Base-by-base conservation (phyloP, 2,888 invertebrate species). In the Lepidonotus clava region DNA sequence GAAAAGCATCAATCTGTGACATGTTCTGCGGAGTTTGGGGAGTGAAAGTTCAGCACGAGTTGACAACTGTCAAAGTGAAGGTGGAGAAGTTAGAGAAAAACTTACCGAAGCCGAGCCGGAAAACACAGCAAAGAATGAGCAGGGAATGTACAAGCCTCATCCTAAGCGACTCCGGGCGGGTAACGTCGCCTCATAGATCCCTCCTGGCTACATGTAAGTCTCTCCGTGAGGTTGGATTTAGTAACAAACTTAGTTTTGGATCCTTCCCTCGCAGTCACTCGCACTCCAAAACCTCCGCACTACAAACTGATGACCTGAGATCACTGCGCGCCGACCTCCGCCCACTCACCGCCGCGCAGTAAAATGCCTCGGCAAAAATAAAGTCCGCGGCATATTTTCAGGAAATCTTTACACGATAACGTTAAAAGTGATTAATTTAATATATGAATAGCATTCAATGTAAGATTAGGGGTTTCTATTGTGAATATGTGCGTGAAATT, bases 51-150 rank as follows among this genome's bases (percentile, higher is more conserved):
- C 32, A 24, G 38, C 41, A 24, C 38, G 38, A 84, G 66, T 66
- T 56, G 66, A 84, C 56, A 61, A 51, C 46, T 51, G 53, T 53
- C 84, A 84, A 67, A 36, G 84, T 84, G 84, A 61, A 61, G 40
- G 21, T 24, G 34, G 34, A 71, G 38, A 71, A 71, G 71, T 71
- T 71, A 18, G 38, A 61, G 67, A 14, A 67, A 40, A 61, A 84
- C 84, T 84, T 66, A 84, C 84, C 84, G 34, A 36, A 34, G 61
- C 56, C 36, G 34, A 61, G 41, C 36, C 61, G 38, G 28, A 24
- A 61, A 32, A 84, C 36, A 66, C 84, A 84, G 61, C 84, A 84
- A 32, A 84, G 61, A 66, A 84, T 84, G 56, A 84, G 56, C 38
- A 84, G 24, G 28, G 51, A 61, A 36, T 38, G 36, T 28, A 28